Percentiles rank a stretch among this genome's conserved stretches.
These are phyloP conservation scores for Cantharis flavilabris DNA, from an alignment of 2,888 invertebrate species.

Conservation along the genomic window DNA sequence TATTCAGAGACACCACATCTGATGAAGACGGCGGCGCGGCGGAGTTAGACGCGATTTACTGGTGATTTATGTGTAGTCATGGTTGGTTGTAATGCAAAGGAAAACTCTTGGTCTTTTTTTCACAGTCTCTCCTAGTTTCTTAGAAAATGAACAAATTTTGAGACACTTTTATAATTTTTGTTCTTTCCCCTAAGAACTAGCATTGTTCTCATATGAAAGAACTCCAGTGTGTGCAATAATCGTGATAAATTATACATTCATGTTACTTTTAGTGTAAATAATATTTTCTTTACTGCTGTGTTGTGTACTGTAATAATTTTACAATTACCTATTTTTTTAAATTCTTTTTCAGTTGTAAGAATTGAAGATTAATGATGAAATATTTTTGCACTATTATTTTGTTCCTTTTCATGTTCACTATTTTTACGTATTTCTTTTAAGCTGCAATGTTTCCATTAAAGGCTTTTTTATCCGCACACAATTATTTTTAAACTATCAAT, in stretches of 20 bases:
- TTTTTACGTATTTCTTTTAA: neutral
- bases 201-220: neutral
- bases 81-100: constrained; percentile 16
- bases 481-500: neutral
- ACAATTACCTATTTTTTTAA: neutral
- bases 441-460: neutral
- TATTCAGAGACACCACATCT: constrained; percentile 25
- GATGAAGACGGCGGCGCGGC: constrained; percentile 26
- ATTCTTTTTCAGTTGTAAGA: neutral
- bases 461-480: neutral
- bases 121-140: constrained; percentile 7
- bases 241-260: neutral
- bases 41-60: constrained; percentile 28
- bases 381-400: neutral
- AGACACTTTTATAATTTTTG: constrained; percentile 1
- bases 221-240: neutral
- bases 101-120: constrained; percentile 19
- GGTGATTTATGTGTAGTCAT: constrained; percentile 25
- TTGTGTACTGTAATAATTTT: neutral
- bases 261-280: neutral
- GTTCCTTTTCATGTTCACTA: neutral
- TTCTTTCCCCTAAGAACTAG: neutral
- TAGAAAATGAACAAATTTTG: constrained; percentile 12
- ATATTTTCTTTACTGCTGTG: neutral
- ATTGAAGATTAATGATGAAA: neutral